Conservation (phyloP, 2,113 vertebrate genomes). For the Leptobrachium ailaonicum region DNA sequence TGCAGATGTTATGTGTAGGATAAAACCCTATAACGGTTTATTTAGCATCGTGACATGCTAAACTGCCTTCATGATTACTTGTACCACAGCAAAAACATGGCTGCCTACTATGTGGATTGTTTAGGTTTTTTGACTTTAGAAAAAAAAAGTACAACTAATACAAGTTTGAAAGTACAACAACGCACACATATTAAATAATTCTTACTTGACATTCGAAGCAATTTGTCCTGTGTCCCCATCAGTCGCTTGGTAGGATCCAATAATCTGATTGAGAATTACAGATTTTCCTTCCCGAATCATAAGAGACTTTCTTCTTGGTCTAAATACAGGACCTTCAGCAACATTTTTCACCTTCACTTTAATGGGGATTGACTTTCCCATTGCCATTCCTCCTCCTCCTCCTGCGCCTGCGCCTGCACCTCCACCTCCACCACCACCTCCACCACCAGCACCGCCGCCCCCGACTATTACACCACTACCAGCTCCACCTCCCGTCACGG, state of each 20-base stretch:
- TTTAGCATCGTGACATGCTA: no score
- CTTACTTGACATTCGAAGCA: conserved; percentile 63
- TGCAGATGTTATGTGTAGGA: no score
- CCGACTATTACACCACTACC: conserved; percentile 46
- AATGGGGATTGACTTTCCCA: conserved; percentile 63
- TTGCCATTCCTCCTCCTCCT: conserved; percentile 49
- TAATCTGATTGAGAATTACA: conserved; percentile 45
- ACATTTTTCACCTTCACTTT: conserved; percentile 71
- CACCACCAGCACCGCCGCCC: conserved; percentile 36
- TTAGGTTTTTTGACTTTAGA: no score
- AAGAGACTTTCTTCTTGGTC: conserved; percentile 54
- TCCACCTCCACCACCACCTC: conserved; percentile 28
- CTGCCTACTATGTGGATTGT: no score
- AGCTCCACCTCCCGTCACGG: conserved; percentile 42
- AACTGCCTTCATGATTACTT: no score
- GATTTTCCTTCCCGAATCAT: conserved; percentile 55
- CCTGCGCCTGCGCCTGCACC: conserved; percentile 43
- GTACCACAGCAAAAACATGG: no score
- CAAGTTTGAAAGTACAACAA: not conserved
- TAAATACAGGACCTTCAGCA: conserved; percentile 67
- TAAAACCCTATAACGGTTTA: no score
- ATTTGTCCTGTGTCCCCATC: conserved; percentile 66
- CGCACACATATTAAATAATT: not conserved
- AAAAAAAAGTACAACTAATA: no score
- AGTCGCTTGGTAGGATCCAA: conserved; percentile 70